These are phyloP conservation scores for Camponotus vicinus DNA, from an alignment of 1,140 invertebrate species.

Conservation along the genomic window DNA sequence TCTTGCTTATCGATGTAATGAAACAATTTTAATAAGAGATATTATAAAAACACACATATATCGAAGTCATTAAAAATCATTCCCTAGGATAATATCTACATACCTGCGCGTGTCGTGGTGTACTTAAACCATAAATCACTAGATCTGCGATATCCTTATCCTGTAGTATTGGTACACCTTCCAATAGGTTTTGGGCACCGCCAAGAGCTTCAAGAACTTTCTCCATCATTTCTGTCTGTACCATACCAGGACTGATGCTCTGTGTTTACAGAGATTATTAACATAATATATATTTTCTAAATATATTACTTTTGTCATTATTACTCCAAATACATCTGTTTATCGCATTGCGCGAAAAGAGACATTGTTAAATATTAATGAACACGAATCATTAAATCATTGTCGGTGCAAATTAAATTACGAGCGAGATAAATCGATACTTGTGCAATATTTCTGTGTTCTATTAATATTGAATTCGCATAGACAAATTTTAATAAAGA, in stretches of 20 bases:
- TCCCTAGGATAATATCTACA: conserved; percentile 40
- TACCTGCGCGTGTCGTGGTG: conserved; percentile 89
- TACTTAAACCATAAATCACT: conserved; percentile 87
- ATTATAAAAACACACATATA: neutral
- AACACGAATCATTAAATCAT: too few species aligned
- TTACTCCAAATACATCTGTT: too few species aligned
- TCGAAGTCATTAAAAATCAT: neutral
- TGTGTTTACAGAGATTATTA: neutral
- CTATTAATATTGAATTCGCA: too few species aligned
- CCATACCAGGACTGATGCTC: conserved; percentile 57
- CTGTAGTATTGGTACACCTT: conserved; percentile 78
- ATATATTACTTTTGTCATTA: too few species aligned
- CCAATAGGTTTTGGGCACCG: too few species aligned
- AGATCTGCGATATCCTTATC: conserved; percentile 87
- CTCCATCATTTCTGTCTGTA: conserved; percentile 86
- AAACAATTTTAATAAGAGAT: neutral
- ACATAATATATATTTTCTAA: neutral
- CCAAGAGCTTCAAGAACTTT: conserved; percentile 46
- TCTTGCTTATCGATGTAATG: neutral
- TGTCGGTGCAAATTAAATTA: too few species aligned
- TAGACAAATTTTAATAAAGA: too few species aligned
- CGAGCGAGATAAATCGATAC: too few species aligned
- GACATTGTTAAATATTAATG: too few species aligned
- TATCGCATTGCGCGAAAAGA: too few species aligned
- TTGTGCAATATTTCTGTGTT: too few species aligned